Evolutionary conservation across 2,888 invertebrate genomes (phyloP).

Genomic region (Synanthedon andrenaeformis): DNA sequence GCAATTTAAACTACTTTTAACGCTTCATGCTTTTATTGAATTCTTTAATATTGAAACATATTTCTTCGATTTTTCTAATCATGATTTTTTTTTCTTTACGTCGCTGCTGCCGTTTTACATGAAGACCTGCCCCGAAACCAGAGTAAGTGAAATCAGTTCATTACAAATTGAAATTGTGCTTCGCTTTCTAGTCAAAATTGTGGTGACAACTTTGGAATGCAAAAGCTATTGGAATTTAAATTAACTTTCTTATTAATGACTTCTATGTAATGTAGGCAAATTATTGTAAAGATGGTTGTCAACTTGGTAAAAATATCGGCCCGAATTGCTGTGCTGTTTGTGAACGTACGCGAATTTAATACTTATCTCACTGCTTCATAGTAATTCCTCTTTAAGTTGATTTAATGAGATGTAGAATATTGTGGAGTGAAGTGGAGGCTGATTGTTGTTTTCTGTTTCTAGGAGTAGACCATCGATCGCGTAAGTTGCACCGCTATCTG

Average conservation of each 20-base stretch:
- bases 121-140: constrained; percentile 76
- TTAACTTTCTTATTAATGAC: neutral
- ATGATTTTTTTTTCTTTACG: constrained; percentile 43
- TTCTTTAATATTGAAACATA: constrained; percentile 8
- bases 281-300: neutral
- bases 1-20: constrained; percentile 5
- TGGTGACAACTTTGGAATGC: constrained; percentile 35
- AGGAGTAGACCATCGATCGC: constrained; percentile 72
- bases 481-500: constrained; percentile 70
- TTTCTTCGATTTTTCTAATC: constrained; percentile 34
- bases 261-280: neutral
- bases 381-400: constrained; percentile 4
- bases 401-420: constrained; percentile 21
- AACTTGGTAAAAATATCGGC: neutral
- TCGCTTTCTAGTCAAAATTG: constrained; percentile 45
- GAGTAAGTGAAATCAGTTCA: constrained; percentile 68
- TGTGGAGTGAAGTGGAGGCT: constrained; percentile 48
- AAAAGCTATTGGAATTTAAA: constrained; percentile 32
- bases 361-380: constrained; percentile 50
- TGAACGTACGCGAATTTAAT: constrained; percentile 47
- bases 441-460: constrained; percentile 71
- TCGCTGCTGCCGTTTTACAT: constrained; percentile 46
- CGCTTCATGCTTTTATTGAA: constrained; percentile 11
- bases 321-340: constrained; percentile 41
- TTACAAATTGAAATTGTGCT: constrained; percentile 29